phyloP scores from a whole-genome alignment of 1,140 invertebrate species.

The Brachionus koreanus region DNA sequence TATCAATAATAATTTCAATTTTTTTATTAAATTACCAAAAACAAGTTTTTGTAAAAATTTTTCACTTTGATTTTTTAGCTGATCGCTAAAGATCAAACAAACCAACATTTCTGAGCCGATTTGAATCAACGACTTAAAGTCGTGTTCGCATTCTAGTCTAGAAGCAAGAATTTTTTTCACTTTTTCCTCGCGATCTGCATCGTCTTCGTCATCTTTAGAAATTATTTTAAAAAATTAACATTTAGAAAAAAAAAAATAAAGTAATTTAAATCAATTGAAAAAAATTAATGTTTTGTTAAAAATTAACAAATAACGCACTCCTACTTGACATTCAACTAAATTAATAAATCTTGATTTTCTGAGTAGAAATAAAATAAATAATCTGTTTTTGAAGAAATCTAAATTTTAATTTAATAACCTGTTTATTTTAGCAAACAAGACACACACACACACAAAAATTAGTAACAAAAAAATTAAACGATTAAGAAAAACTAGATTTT shows the following conservation, averaged over 20 bases:
- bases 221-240: not conserved
- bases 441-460: not conserved
- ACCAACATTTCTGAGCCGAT: slow-evolving; percentile 20
- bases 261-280: not conserved
- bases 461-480: not conserved
- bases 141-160: slow-evolving; percentile 20
- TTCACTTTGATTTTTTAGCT: not conserved
- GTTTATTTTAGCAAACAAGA: not conserved
- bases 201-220: not conserved
- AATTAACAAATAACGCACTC: not conserved
- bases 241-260: not conserved
- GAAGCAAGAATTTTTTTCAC: not conserved
- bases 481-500: not conserved
- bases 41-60: not conserved
- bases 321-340: not conserved
- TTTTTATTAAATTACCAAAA: not conserved
- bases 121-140: slow-evolving; percentile 20
- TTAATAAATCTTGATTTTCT: not conserved
- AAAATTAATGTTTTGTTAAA: not conserved
- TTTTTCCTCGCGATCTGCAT: not conserved
- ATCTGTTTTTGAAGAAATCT: not conserved
- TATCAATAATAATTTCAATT: not conserved
- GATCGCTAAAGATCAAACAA: not conserved
- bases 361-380: not conserved
- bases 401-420: not conserved